Base-by-base conservation (phyloP, 2,797 vertebrate genomes). In the Crypturellus tataupa region DNA sequence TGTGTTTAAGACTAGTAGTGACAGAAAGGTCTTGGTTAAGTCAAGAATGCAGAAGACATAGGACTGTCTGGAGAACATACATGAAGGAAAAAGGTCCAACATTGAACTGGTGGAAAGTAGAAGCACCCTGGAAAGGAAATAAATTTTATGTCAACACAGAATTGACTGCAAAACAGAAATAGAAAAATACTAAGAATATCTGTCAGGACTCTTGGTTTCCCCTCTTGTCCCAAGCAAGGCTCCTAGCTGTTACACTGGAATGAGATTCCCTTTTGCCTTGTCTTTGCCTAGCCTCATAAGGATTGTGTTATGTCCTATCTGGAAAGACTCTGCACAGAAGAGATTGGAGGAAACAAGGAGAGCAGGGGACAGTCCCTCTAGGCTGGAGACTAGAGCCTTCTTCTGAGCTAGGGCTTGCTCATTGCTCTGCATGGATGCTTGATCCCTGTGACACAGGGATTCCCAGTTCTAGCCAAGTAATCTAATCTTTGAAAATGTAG, bases 141-240 rank as follows among this genome's bases (percentile, higher is more conserved):
- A 55, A 71, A 35, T 64, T 75, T 75, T 78, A 29, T 44, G 44
- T 63, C 79, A 31, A 15, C 3, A 19, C 18, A 59, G 4, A 62
- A 10, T 0, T 35, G 33, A 20, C 44, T 23, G 9, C 16, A 80
- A 64, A 88, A 15, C 12, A 69, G 53, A 80, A 78, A 37, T 6
- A 1, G 2, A 4, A 2, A 3, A 20, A 5, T 39, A 13, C 20
- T 85, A 55, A 47, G 16, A 72, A n/a, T 9, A 37, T 0, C 1
- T 84, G 6, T 19, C 27, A 80, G 33, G 21, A 78, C 12, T 0
- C 5, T 60, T 20, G 4, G 9, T 17, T 6, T 39, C 37, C 37
- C 9, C 37, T 39, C 37, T 17, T 6, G 47, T 19, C 46, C 35
- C 49, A 42, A 72, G 35, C 68, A 78, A 33, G 31, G 27, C 19